Percentiles rank a stretch among this genome's conserved stretches.
Evolutionary conservation across 1,140 invertebrate species (phyloP).

Genomic region (Gryllus bimaculatus): DNA sequence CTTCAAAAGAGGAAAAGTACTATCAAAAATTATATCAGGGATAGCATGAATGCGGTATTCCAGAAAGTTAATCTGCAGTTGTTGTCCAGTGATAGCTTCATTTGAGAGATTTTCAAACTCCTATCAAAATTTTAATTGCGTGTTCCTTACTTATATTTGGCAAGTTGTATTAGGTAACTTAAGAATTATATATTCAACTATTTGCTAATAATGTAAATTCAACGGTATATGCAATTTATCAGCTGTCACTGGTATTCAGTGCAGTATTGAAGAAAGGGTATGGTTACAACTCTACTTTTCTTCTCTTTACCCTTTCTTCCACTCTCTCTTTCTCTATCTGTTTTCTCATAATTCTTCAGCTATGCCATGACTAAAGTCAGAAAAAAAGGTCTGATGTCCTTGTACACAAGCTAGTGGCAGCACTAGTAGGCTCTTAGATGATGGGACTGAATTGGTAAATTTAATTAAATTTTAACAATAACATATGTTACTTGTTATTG

Average conservation of each 20-base stretch:
- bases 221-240: background rate
- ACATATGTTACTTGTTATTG: background rate
- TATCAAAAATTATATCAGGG: slow-evolving; percentile 15
- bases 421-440: background rate
- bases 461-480: background rate
- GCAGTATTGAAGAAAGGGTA: background rate
- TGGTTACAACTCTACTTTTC: background rate
- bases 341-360: background rate
- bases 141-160: too few relatives aligned
- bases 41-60: slow-evolving; percentile 13
- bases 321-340: background rate
- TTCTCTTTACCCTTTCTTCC: background rate
- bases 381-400: background rate
- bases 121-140: too few relatives aligned
- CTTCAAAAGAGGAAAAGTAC: slow-evolving; percentile 10
- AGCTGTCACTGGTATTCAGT: background rate
- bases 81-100: background rate
- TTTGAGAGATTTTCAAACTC: background rate
- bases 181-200: too few relatives aligned
- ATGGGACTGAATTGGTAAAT: background rate
- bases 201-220: background rate
- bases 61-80: background rate
- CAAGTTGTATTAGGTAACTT: too few relatives aligned
- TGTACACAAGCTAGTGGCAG: background rate
- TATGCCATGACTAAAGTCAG: background rate